Conservation (phyloP, 2,113 vertebrate genomes). For the Pygoscelis antarcticus region DNA sequence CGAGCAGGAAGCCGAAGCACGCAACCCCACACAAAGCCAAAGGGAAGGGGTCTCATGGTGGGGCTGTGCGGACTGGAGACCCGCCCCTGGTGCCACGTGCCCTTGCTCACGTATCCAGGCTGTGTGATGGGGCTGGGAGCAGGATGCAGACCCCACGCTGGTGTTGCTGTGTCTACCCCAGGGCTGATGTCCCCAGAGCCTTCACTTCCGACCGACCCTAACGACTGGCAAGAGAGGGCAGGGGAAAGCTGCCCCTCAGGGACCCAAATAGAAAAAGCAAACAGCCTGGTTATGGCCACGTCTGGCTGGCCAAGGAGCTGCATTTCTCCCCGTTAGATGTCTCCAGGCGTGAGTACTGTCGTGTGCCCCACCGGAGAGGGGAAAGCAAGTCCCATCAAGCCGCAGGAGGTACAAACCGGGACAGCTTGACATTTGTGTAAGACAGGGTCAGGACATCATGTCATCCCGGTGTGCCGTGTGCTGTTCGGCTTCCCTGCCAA, state of each 20-base stretch:
- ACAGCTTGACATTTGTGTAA: conserved; percentile 14
- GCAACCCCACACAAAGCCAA: neutral
- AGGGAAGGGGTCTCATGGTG: neutral
- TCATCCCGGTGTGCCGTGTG: neutral
- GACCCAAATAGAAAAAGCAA: neutral
- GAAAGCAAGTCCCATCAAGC: neutral
- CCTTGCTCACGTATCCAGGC: neutral
- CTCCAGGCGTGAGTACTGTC: neutral
- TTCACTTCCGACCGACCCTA: neutral
- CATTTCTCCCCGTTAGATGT: neutral
- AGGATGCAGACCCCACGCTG: rapidly evolving
- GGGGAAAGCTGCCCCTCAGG: neutral
- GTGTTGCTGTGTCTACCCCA: neutral
- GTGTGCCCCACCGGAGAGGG: neutral
- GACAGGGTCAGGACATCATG: conserved; percentile 15
- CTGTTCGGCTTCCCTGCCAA: neutral
- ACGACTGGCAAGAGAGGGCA: rapidly evolving
- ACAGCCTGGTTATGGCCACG: neutral
- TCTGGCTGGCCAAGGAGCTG: neutral
- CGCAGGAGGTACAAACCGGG: neutral
- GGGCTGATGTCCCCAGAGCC: neutral
- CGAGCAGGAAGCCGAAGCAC: neutral
- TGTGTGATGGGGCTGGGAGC: neutral
- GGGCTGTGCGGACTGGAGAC: neutral
- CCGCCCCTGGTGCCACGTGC: rapidly evolving